These are phyloP conservation scores for Mallotus villosus DNA, from an alignment of 2,797 vertebrate species.

Conservation along the genomic window DNA sequence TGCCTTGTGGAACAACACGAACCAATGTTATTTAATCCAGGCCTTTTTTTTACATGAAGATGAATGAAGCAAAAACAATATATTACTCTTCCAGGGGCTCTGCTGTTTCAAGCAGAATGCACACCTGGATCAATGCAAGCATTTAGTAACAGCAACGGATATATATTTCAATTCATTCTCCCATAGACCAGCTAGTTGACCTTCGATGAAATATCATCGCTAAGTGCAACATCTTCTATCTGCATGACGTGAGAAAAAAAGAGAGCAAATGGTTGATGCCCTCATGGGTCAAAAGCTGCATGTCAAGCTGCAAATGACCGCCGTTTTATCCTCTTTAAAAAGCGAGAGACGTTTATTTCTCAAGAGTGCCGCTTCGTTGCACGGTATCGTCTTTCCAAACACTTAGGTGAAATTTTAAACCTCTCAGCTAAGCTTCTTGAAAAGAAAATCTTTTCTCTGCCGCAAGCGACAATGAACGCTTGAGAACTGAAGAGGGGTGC, in stretches of 20 bases:
- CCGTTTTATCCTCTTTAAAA: conserved; percentile 6
- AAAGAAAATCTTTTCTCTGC: neutral
- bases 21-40: neutral
- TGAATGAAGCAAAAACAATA: neutral
- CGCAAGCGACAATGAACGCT: neutral
- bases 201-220: conserved; percentile 24
- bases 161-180: conserved; percentile 18
- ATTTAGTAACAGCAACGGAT: conserved; percentile 5
- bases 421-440: neutral
- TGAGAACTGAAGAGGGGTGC: neutral
- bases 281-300: conserved; percentile 7
- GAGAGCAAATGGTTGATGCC: neutral
- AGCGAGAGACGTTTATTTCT: neutral
- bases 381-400: conserved; percentile 14
- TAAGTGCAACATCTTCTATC: neutral
- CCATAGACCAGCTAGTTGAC: conserved; percentile 21
- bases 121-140: conserved; percentile 11
- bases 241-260: neutral
- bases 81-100: neutral
- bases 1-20: neutral
- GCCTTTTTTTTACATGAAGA: neutral
- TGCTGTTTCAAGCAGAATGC: conserved; percentile 1
- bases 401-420: conserved; percentile 10
- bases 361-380: neutral
- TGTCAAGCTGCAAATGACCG: conserved; percentile 2